Evolutionary conservation across 2,888 invertebrate species (phyloP).

Genomic region (Apamea monoglypha): DNA sequence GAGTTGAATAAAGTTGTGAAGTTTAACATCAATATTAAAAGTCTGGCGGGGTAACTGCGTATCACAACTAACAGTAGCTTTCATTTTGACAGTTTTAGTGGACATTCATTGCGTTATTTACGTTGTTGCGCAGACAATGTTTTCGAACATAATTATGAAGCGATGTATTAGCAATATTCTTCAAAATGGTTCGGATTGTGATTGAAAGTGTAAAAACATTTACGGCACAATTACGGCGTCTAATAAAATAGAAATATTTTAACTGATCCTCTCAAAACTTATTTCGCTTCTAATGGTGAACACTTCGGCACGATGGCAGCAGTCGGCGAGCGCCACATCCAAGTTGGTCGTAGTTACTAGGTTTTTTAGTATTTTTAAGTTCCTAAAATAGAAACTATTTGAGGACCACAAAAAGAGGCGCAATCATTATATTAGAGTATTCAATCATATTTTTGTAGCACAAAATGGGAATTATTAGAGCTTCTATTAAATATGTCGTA

Average conservation of each 20-base stretch:
- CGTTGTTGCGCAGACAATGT: neutral
- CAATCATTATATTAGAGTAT: neutral
- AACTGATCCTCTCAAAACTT: too few species aligned
- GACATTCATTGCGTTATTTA: neutral
- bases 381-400: neutral
- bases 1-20: neutral
- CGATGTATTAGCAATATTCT: neutral
- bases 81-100: too few species aligned
- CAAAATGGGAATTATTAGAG: too few species aligned
- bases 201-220: too few species aligned
- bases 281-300: neutral
- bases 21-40: neutral
- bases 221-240: neutral
- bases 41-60: neutral
- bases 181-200: neutral
- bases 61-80: neutral
- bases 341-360: neutral
- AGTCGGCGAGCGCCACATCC: neutral
- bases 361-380: neutral
- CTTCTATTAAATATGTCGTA: too few species aligned
- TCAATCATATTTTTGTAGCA: neutral
- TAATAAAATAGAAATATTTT: neutral
- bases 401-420: neutral
- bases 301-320: neutral
- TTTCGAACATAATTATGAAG: neutral